These are phyloP conservation scores for Brienomyrus brachyistius DNA, from an alignment of 2,113 vertebrate genomes.

Conservation along the genomic window DNA sequence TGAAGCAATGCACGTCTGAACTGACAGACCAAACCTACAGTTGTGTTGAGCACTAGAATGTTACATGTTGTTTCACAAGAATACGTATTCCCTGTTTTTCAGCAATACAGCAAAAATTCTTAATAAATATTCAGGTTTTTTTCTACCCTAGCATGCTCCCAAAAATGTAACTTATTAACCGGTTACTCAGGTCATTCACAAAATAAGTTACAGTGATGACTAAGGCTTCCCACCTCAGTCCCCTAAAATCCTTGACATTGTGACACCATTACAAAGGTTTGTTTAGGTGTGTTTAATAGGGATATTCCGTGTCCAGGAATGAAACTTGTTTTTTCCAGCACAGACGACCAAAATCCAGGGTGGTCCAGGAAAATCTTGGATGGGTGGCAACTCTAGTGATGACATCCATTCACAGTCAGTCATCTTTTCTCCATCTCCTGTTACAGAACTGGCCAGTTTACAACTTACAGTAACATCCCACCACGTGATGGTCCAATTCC, in stretches of 20 bases:
- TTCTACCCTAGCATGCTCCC: background rate
- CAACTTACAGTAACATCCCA: background rate
- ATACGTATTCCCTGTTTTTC: background rate
- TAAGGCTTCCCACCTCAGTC: background rate
- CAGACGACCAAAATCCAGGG: background rate
- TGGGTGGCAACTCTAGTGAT: background rate
- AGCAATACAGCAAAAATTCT: background rate
- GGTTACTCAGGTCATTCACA: background rate
- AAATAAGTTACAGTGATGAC: background rate
- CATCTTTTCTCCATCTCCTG: background rate
- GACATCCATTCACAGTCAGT: background rate
- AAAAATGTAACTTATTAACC: background rate
- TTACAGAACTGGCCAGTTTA: background rate
- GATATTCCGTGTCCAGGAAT: background rate
- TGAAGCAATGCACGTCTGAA: background rate
- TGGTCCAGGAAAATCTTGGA: background rate
- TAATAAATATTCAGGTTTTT: background rate
- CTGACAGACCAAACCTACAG: background rate
- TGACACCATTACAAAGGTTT: background rate
- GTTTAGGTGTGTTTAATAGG: background rate
- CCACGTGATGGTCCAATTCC: background rate
- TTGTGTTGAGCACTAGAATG: background rate
- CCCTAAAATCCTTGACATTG: background rate
- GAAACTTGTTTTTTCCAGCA: background rate
- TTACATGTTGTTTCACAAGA: too few species aligned